Base-by-base conservation (phyloP, 2,113 vertebrate genomes). In the Otis tarda region DNA sequence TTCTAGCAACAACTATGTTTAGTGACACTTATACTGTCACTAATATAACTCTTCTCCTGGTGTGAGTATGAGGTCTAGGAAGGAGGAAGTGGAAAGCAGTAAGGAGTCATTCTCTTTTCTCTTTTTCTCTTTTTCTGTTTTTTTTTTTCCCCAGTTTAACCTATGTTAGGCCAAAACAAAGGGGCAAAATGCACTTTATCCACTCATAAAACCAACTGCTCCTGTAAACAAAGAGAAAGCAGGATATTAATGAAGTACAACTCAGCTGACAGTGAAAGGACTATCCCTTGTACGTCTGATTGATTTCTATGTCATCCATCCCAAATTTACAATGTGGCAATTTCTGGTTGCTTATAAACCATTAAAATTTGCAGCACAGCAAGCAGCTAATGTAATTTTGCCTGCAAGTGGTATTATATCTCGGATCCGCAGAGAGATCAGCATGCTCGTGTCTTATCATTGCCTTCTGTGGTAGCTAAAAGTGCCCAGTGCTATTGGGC, bases 301-400 rank as follows among this genome's bases (percentile, higher is more conserved):
- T 85, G 67, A 83, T 96, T 93, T 94, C 68, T 86, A 3, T 70
- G 65, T 52, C 52, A 77, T 95, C 64, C 81, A 83, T 88, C 53
- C 69, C 85, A 92, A 80, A 90, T 94, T 94, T 96, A 89, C 61
- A 79, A 82, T 18, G 35, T 84, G 69, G 45, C n/a, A 89, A 94
- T 87, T 91, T 95, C 87, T 79, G 4, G 11, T 86, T 81, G 83
- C 82, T 94, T 74, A 86, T 83, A 93, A 96, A 63, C 82, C 90
- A 92, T 97, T 96, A 96, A 94, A 92, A 94, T 96, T 78, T 96
- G 76, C 90, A 86, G 83, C 94, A 86, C 94, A 93, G 83, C 92
- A 56, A 94, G 93, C 52, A 90, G 64, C 85, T 96, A 96, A 95
- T 95, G 87, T 92, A 90, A 96, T 96, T 96, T 94, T 93, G 92